Base-by-base conservation (phyloP, 1,140 invertebrate genomes). In the Formica selysi region DNA sequence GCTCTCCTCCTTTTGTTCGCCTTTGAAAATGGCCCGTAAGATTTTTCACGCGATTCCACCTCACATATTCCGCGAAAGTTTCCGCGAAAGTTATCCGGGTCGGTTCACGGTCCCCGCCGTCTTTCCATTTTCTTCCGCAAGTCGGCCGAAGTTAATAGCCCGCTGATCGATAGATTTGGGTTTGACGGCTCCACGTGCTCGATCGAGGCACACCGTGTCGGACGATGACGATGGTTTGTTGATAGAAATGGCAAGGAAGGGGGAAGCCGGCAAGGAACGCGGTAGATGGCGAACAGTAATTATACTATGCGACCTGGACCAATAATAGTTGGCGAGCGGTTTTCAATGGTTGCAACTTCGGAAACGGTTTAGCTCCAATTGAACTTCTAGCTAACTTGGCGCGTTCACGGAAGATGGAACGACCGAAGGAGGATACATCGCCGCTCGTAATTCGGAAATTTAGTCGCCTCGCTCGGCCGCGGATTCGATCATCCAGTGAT, bases 341-440 rank as follows among this genome's bases (percentile, higher is more conserved):
- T 93, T 93, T 89, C 90, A 93, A 93, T 92, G 90, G 91, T 87
- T 78, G 73, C 89, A 93, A 93, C 90, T 93, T 92, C 62, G 89
- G 87, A 85, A 92, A 92, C 86, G 89, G 91, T 93, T 93, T 91
- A 93, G 91, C 89, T 92, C 73, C 92, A 92, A 93, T 93, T 92
- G 89, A 93, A 93, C 91, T 93, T 93, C 68, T 85, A 67, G 57
- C 78, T 86, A 91, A 92, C 89, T 93, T 92, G 54, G 57, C 80
- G 88, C 84, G 85, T 71, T 92, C 91, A 87, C 89, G 88, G 90
- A 93, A 91, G 92, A 93, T 86, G 91, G 89, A 93, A 93, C 89
- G 89, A 90, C 65, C 67, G 68, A 71, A 61, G 86, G 83, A 41
- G 41, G 29, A 38, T 51, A 51, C 68, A 54, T 73, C 26, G 22